Percentiles rank a stretch among this genome's conserved stretches.
Evolutionary conservation across 2,797 vertebrate genomes (phyloP).

Genomic region (Cryptoprocta ferox): DNA sequence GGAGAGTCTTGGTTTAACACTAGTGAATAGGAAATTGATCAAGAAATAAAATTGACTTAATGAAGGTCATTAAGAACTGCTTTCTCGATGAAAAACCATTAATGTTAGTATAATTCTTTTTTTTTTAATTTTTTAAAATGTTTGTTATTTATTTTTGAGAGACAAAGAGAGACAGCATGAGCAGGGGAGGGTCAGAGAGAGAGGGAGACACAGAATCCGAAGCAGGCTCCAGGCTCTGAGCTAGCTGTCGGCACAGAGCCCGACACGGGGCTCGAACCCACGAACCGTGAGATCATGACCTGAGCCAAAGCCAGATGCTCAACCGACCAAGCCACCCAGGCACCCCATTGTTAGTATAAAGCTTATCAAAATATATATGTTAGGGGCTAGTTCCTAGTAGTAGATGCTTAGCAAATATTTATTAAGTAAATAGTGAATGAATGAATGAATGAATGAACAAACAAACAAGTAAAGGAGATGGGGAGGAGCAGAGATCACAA

Average conservation of each 20-base stretch:
- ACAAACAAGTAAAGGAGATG: neutral
- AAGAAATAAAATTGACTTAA: slow-evolving; percentile 8
- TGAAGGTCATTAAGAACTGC: slow-evolving; percentile 7
- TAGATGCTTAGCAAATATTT: neutral
- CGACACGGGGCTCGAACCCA: too few relatives aligned
- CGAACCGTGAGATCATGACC: too few relatives aligned
- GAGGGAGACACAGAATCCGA: too few relatives aligned
- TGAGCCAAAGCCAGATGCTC: too few relatives aligned
- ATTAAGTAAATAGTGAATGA: neutral
- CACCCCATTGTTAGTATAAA: neutral
- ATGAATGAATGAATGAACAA: neutral
- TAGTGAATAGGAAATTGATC: slow-evolving; percentile 44
- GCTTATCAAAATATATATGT: neutral
- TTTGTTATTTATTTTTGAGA: too few relatives aligned
- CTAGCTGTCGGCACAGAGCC: too few relatives aligned
- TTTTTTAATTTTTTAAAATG: too few relatives aligned
- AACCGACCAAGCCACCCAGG: too few relatives aligned
- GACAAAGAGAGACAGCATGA: too few relatives aligned
- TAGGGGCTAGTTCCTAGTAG: neutral
- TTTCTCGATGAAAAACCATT: slow-evolving; percentile 43
- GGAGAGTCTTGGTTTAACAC: neutral
- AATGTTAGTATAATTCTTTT: neutral
- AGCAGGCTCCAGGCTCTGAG: too few relatives aligned
- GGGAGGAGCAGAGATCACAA: neutral
- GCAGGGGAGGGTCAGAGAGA: too few relatives aligned